phyloP scores from a whole-genome alignment of 2,888 invertebrate genomes.

The Theodoxus fluviatilis region DNA sequence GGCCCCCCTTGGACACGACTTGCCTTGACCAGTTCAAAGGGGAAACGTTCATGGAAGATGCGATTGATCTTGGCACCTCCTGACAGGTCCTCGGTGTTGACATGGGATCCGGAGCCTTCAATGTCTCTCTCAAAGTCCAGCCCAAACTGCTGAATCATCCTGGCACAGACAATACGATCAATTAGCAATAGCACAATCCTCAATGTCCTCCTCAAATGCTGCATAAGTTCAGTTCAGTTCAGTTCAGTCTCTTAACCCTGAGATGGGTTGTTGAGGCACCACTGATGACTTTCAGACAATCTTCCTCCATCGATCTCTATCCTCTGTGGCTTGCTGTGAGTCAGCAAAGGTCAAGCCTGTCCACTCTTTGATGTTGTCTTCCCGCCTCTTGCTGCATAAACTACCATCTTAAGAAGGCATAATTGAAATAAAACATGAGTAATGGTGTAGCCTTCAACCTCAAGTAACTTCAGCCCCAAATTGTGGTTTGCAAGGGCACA shows the following conservation, averaged over 20 bases:
- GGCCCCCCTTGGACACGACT: neutral
- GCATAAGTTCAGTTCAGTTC: neutral
- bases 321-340: too few species aligned
- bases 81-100: slow-evolving; percentile 95
- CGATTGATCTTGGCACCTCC: slow-evolving; percentile 99
- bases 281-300: too few species aligned
- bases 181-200: neutral
- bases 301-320: too few species aligned
- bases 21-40: slow-evolving; percentile 76
- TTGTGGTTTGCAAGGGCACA: too few species aligned
- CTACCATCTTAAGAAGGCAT: neutral
- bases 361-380: too few species aligned
- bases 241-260: neutral
- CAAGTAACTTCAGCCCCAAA: too few species aligned
- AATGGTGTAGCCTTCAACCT: too few species aligned
- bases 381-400: neutral
- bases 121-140: slow-evolving; percentile 98
- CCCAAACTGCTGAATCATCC: neutral
- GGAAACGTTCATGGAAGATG: slow-evolving; percentile 98
- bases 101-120: slow-evolving; percentile 96
- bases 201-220: neutral
- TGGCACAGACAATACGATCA: neutral
- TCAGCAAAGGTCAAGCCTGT: too few species aligned
- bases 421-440: neutral
- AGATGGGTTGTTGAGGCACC: neutral